Evolutionary conservation across 2,888 invertebrate species (phyloP).

Genomic region (Mythimna albipuncta): DNA sequence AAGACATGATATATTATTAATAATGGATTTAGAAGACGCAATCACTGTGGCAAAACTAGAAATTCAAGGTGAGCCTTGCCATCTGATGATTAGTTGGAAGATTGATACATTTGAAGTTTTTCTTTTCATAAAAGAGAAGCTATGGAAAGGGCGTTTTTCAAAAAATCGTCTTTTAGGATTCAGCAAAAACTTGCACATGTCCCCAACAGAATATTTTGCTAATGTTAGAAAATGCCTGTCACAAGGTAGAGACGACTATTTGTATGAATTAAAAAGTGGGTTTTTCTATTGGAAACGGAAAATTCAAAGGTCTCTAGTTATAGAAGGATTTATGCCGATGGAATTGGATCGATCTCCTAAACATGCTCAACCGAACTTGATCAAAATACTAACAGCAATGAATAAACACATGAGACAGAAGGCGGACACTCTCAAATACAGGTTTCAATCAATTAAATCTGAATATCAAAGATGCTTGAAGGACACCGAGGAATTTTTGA

Average conservation of each 20-base stretch:
- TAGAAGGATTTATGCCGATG: slow-evolving; percentile 83
- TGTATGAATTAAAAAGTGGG: slow-evolving; percentile 79
- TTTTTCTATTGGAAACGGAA: slow-evolving; percentile 84
- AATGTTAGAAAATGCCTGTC: slow-evolving; percentile 74
- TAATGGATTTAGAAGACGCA: slow-evolving; percentile 78
- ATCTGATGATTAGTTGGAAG: slow-evolving; percentile 80
- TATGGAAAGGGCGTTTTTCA: slow-evolving; percentile 83
- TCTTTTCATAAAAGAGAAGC: slow-evolving; percentile 72
- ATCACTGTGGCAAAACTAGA: slow-evolving; percentile 78
- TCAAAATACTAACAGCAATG: slow-evolving; percentile 76
- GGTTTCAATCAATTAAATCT: slow-evolving; percentile 69
- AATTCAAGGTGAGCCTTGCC: slow-evolving; percentile 69
- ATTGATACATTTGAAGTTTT: slow-evolving; percentile 78
- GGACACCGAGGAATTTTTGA: slow-evolving; percentile 82
- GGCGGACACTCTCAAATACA: slow-evolving; percentile 64
- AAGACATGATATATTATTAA: slow-evolving; percentile 34
- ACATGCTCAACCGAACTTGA: slow-evolving; percentile 71
- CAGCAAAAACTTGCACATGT: slow-evolving; percentile 77
- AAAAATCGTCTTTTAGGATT: slow-evolving; percentile 76
- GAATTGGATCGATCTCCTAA: slow-evolving; percentile 70
- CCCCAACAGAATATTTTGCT: slow-evolving; percentile 72
- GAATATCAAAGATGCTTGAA: slow-evolving; percentile 79
- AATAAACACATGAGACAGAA: slow-evolving; percentile 76
- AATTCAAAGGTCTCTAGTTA: slow-evolving; percentile 66
- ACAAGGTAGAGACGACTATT: slow-evolving; percentile 73